These are phyloP conservation scores for Sinohyriopsis cumingii DNA, from an alignment of 2,888 invertebrate species.

Conservation along the genomic window DNA sequence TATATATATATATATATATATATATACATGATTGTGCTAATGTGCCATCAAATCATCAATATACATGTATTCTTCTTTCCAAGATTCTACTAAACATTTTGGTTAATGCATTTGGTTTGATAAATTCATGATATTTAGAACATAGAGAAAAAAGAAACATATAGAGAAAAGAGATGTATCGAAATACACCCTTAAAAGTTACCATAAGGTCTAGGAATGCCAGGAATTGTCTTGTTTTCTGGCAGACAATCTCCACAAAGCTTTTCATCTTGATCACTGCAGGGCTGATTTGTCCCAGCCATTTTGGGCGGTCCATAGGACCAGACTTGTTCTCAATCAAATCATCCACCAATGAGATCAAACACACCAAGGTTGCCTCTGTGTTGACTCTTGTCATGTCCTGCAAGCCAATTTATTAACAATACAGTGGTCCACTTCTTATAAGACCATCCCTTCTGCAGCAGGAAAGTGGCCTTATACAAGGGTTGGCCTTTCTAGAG, in stretches of 20 bases:
- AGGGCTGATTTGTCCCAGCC: slow-evolving; percentile 84
- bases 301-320: slow-evolving; percentile 72
- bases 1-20: no score
- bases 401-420: slow-evolving; percentile 35
- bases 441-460: not conserved
- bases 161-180: not conserved
- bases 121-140: no score
- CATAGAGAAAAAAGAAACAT: not conserved
- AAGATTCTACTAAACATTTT: no score
- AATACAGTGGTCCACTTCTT: not conserved
- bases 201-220: slow-evolving; percentile 73
- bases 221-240: slow-evolving; percentile 84
- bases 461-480: not conserved
- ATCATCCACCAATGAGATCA: slow-evolving; percentile 87
- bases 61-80: no score
- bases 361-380: slow-evolving; percentile 89
- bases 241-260: slow-evolving; percentile 63
- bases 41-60: no score
- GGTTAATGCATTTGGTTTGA: no score
- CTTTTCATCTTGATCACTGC: slow-evolving; percentile 83
- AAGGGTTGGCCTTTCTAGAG: no score
- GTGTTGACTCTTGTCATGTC: slow-evolving; percentile 89
- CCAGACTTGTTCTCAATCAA: slow-evolving; percentile 68
- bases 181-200: slow-evolving; percentile 9
- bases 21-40: no score